Conservation (phyloP, 2,797 vertebrate species). For the Acipenser transmontanus region DNA sequence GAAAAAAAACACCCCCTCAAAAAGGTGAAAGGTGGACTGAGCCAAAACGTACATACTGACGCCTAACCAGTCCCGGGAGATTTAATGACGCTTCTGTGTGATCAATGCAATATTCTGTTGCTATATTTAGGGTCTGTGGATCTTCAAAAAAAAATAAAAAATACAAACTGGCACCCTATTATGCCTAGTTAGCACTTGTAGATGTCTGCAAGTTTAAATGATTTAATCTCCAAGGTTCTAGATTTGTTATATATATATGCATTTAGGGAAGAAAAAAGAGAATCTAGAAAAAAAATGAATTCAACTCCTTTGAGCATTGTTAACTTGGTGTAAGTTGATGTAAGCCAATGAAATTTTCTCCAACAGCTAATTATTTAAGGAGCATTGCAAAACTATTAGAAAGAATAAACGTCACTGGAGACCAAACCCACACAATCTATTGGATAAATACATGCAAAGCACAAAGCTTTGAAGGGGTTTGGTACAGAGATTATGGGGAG, state of each 20-base stretch:
- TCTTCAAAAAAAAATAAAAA: constrained; percentile 35
- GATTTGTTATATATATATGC: not conserved
- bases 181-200: constrained; percentile 58
- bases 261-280: not conserved
- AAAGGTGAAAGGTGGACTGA: constrained; percentile 55
- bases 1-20: constrained; percentile 45
- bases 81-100: constrained; percentile 51
- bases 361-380: no score
- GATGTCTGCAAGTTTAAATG: constrained; percentile 55
- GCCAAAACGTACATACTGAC: constrained; percentile 46
- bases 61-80: constrained; percentile 53
- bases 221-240: constrained; percentile 41
- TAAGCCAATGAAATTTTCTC: no score
- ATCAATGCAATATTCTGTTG: constrained; percentile 60
- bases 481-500: no score
- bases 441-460: no score
- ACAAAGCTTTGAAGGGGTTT: no score
- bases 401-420: no score
- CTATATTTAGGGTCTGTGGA: constrained; percentile 61
- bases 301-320: no score
- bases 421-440: no score
- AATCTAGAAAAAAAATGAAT: not conserved
- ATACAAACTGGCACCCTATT: constrained; percentile 44
- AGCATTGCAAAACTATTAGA: no score
- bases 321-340: no score